Conservation (phyloP, 2,797 vertebrate species). For the Otolemur crassicaudatus region DNA sequence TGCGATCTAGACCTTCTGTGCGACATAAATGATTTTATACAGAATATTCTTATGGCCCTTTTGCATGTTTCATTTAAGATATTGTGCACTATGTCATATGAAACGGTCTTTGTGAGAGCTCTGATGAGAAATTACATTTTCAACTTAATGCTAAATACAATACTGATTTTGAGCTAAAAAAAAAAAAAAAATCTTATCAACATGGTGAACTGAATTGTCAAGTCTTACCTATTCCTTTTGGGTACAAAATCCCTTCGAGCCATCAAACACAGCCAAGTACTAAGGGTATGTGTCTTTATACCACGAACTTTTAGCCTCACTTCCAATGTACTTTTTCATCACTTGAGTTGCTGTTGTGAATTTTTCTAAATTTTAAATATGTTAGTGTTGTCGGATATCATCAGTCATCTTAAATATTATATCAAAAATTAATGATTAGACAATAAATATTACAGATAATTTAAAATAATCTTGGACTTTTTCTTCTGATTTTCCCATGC, state of each 20-base stretch:
- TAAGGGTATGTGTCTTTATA: not conserved
- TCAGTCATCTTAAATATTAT: not conserved
- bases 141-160: not conserved
- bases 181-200: not conserved
- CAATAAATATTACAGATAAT: not conserved
- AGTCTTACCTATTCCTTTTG: not conserved
- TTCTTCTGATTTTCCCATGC: not conserved
- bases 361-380: not conserved
- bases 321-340: not conserved
- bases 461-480: not conserved
- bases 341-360: not conserved
- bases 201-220: not conserved
- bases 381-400: not conserved
- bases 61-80: not conserved
- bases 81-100: not conserved
- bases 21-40: not conserved
- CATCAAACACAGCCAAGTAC: not conserved
- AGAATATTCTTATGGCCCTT: not conserved
- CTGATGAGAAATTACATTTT: constrained; percentile 20
- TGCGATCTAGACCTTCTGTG: not conserved
- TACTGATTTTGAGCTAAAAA: not conserved
- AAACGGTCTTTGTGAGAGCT: not conserved
- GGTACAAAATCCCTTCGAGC: not conserved
- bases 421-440: not conserved
- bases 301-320: not conserved